Evolutionary conservation across 2,888 invertebrate species (phyloP).

Genomic region (Drosophila picticornis): DNA sequence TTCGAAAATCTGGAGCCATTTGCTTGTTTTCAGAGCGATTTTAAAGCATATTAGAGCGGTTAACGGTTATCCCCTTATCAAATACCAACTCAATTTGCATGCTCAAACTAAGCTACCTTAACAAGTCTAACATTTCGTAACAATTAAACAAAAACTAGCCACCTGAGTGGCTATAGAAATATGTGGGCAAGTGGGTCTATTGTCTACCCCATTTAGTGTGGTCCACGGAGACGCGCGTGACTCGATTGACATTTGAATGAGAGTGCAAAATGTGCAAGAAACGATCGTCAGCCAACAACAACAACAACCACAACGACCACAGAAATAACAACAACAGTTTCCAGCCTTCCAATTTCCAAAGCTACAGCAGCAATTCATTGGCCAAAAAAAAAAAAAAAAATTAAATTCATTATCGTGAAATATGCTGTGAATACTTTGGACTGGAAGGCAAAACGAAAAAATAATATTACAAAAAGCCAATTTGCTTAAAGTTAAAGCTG

Average conservation of each 20-base stretch:
- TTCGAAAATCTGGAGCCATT: neutral
- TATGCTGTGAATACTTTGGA: constrained; percentile 30
- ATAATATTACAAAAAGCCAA: neutral
- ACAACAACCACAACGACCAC: constrained; percentile 14
- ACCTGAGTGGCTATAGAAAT: constrained; percentile 31
- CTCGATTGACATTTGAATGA: constrained; percentile 80
- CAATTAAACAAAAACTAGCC: constrained; percentile 5
- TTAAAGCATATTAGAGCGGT: neutral
- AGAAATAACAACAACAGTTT: constrained; percentile 15
- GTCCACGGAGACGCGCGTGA: constrained; percentile 61
- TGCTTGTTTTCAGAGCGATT: neutral
- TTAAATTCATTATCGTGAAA: constrained; percentile 63
- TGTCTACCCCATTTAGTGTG: constrained; percentile 41
- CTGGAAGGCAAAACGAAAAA: constrained; percentile 19
- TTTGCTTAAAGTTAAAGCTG: neutral
- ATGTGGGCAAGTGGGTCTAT: constrained; percentile 67
- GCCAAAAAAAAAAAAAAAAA: constrained; percentile 15
- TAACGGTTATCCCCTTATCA: neutral
- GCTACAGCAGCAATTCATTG: constrained; percentile 21
- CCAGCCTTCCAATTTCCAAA: constrained; percentile 45
- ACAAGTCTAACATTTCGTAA: constrained; percentile 4
- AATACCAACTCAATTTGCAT: neutral
- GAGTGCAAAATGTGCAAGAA: constrained; percentile 70
- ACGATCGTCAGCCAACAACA: constrained; percentile 50
- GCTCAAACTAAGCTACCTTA: neutral